Percentiles rank a stretch among this genome's conserved stretches.
phyloP scores from a whole-genome alignment of 2,888 invertebrate genomes.

The Lycocerus yunnanus region DNA sequence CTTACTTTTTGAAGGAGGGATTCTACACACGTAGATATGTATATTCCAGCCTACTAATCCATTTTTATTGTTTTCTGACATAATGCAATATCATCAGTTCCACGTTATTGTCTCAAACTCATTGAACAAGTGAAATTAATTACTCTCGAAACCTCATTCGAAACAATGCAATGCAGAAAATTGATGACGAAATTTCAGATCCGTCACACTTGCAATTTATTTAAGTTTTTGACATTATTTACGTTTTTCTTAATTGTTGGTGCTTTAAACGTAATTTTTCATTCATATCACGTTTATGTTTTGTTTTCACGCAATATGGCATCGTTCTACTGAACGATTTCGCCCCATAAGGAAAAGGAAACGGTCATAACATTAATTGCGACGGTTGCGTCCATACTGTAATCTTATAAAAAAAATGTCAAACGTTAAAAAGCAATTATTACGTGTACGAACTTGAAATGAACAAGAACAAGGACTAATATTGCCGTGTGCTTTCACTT shows the following conservation, averaged over 20 bases:
- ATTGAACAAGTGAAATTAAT: not conserved
- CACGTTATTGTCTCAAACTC: not conserved
- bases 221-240: not conserved
- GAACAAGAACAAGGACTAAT: not conserved
- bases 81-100: not conserved
- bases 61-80: not conserved
- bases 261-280: not conserved
- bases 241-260: not conserved
- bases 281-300: not conserved
- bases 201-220: not conserved
- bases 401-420: not conserved
- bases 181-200: not conserved
- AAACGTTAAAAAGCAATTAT: not conserved
- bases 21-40: too few relatives aligned
- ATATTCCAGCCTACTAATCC: not conserved
- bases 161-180: not conserved
- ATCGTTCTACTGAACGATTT: slow-evolving; percentile 12
- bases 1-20: not conserved
- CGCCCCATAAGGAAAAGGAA: slow-evolving; percentile 16
- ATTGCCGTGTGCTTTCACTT: not conserved
- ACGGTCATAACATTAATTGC: slow-evolving; percentile 2
- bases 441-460: not conserved
- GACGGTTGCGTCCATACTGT: not conserved
- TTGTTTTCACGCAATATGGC: slow-evolving; percentile 11
- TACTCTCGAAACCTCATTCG: not conserved